Conservation (phyloP, 2,888 invertebrate genomes). For the Epinotia nisella region DNA sequence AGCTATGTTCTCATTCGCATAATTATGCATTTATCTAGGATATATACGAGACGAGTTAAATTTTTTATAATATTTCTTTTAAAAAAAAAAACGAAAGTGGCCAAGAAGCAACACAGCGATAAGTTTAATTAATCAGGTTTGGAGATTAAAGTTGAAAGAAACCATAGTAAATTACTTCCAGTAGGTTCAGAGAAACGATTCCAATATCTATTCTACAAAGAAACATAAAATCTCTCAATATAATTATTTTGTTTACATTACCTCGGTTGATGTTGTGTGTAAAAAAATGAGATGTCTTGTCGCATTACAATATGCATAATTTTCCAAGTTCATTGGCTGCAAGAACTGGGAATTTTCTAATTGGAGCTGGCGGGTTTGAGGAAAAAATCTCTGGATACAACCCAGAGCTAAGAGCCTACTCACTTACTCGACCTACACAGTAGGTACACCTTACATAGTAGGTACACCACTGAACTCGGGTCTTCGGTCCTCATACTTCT, state of each 20-base stretch:
- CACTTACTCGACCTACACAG: not conserved
- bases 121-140: too few species aligned
- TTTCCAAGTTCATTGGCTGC: slow-evolving; percentile 25
- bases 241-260: not conserved
- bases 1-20: too few species aligned
- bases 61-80: too few species aligned
- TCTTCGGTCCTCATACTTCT: too few species aligned
- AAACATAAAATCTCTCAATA: not conserved
- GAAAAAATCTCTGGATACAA: slow-evolving; percentile 41
- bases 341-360: slow-evolving; percentile 45
- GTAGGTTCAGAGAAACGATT: not conserved
- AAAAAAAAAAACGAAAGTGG: too few species aligned
- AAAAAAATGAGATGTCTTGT: slow-evolving; percentile 19
- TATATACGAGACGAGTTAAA: too few species aligned
- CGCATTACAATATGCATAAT: slow-evolving; percentile 39
- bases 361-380: slow-evolving; percentile 43
- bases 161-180: too few species aligned
- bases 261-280: not conserved
- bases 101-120: too few species aligned
- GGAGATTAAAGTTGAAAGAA: too few species aligned
- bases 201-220: not conserved
- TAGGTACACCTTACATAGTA: too few species aligned
- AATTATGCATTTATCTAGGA: too few species aligned
- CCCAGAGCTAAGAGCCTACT: slow-evolving; percentile 10
- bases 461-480: too few species aligned